Base-by-base conservation (phyloP, 2,888 invertebrate genomes). In the Aspidapion aeneum region DNA sequence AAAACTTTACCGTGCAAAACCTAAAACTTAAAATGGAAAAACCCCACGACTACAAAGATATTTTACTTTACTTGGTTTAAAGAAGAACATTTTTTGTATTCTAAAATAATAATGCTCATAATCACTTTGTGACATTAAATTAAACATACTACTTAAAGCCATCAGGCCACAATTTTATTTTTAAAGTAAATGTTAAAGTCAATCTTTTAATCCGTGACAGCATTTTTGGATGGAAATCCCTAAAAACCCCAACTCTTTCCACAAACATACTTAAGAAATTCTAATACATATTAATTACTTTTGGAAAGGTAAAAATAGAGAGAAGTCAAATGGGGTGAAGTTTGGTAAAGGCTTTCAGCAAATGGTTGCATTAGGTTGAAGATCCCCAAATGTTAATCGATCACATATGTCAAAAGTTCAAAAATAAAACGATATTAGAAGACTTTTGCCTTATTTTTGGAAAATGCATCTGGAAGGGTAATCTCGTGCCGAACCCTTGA, bases 381-480 rank as follows among this genome's bases (percentile, higher is more conserved):
- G 54, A 61, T 56, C 64, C 66, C 61, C 64, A 17, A 21, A 21
- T 48, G 68, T 70, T 68, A 70, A 74, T 74, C 71, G 70, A 74
- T 74, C 73, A 72, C 73, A 69, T 73, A 73, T 68, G 74, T 74
- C 73, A 73, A 71, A 73, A 71, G 69, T 69, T 71, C 69, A 65
- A 68, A 71, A 70, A 70, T 71, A 71, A 64, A 64, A 63, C 67
- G 65, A 70, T 65, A 68, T 65, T 67, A 68, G 65, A 66, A 63
- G 65, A 63, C 68, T 70, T 72, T 68, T 65, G 63, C 70, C 35
- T 70, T 74, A 74, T 74, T 74, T 74, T 71, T 69, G 73, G 74
- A 72, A 73, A 68, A 56, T 60, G 57, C 55, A 59, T 56, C 55
- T 49, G 58, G 66, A 63, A 63, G 60, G 64, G 59, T 19, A n/a